Base-by-base conservation (phyloP, 2,888 invertebrate species). In the Diplolepis rosae region DNA sequence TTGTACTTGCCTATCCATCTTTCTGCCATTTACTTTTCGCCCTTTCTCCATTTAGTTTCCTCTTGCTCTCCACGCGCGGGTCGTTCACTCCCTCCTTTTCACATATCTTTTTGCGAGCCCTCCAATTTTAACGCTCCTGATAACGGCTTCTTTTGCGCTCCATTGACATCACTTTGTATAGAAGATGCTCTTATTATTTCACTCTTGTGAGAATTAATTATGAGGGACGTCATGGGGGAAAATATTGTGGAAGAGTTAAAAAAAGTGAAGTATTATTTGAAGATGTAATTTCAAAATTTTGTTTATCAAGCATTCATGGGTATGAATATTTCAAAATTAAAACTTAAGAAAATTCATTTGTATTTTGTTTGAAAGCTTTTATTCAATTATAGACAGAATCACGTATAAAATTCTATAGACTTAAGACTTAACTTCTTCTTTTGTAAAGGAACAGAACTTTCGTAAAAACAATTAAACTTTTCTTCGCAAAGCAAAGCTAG, bases 41-140 rank as follows among this genome's bases (percentile, higher is more conserved):
- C 13, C 13, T 15, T n/a, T 39, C 48, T 70, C 69, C 76, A 78
- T 77, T 75, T 75, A 74, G 77, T 77, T 76, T 77, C 74, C 70
- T 77, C 70, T 27, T 13, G 66, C 39, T 50, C 32, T 54, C 48
- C 27, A 28, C 56, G 24, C 42, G 15, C 22, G 11, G 7, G n/a
- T 54, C 28, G n/a, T 45, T 51, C 69, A 15, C 42, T 51, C 35
- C 28, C 39, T 42, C 56, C 4, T 65, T 51, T 28, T 2, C 30
- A 61, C 61, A 61, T 39, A 35, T 61, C 61, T 39, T 61, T 61
- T 39, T 39, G 22, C 39, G 24, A 61, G 61, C 24, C 35, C 7
- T 39, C 56, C 39, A 39, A 35, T 61, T 61, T 61, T 39, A 35
- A 39, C 61, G 39, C 39, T 24, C 32, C 39, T 35, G 61, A 61